phyloP scores from a whole-genome alignment of 2,888 invertebrate species.

The Chorisops tibialis region DNA sequence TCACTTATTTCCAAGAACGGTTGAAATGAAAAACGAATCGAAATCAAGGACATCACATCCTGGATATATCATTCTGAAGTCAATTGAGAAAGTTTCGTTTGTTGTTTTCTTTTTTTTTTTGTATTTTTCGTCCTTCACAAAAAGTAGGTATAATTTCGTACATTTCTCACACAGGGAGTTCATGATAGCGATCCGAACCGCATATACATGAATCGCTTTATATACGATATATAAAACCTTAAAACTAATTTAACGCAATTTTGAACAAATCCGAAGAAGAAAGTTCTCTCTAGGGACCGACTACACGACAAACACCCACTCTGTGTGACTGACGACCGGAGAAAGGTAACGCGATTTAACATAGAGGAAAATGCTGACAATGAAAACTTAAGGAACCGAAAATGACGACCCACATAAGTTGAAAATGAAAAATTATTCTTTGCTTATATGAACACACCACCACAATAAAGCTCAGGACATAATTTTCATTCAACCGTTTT shows the following conservation, averaged over 20 bases:
- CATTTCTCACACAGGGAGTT: neutral
- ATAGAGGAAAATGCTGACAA: conserved; percentile 16
- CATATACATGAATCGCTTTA: neutral
- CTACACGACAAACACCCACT: neutral
- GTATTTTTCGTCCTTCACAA: too few relatives aligned
- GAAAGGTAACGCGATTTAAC: neutral
- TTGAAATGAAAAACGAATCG: neutral
- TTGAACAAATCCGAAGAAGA: neutral
- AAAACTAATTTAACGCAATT: conserved; percentile 1
- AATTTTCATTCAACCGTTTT: too few relatives aligned
- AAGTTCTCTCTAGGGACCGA: neutral
- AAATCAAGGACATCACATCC: neutral
- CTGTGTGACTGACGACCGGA: neutral
- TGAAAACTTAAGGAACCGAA: conserved; percentile 24
- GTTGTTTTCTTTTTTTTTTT: too few relatives aligned
- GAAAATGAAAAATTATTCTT: conserved; percentile 16
- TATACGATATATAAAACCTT: neutral
- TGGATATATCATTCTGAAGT: neutral
- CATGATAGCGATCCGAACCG: too few relatives aligned
- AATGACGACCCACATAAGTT: conserved; percentile 24
- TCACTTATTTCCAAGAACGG: neutral
- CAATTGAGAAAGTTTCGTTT: neutral
- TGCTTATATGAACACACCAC: neutral
- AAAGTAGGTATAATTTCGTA: neutral
- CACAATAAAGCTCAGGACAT: too few relatives aligned